A percentile compares a stretch with the other conserved stretches of the same genome.
These are phyloP conservation scores for Scrobipalpa costella DNA, from an alignment of 2,888 invertebrate genomes.

Conservation along the genomic window DNA sequence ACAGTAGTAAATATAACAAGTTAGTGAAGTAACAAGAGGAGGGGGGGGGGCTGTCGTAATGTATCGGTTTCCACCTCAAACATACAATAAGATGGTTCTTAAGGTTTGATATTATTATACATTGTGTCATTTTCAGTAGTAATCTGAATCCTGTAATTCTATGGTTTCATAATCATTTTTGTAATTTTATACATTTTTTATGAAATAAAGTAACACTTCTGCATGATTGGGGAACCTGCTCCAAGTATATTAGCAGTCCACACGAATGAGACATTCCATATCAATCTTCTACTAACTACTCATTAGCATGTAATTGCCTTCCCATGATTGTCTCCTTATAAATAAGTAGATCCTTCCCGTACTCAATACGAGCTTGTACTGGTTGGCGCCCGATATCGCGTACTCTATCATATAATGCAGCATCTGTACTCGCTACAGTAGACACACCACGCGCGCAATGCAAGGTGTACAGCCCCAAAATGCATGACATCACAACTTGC, in stretches of 20 bases:
- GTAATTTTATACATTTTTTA: conserved; percentile 80
- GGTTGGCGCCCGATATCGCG: background rate
- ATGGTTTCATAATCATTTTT: conserved; percentile 74
- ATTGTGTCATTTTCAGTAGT: conserved; percentile 63
- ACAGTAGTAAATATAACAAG: conserved; percentile 69
- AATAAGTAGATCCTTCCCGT: conserved; percentile 5
- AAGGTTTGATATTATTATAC: conserved; percentile 76
- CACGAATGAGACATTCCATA: conserved; percentile 80
- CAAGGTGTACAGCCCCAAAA: conserved; percentile 17
- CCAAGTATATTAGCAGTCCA: conserved; percentile 67
- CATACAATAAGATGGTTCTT: conserved; percentile 59
- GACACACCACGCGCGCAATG: background rate
- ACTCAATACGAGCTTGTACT: background rate
- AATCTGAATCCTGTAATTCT: conserved; percentile 60
- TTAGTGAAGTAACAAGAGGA: too few species aligned
- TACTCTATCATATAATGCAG: background rate
- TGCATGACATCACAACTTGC: conserved; percentile 27
- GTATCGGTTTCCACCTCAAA: conserved; percentile 65
- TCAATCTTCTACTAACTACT: conserved; percentile 53
- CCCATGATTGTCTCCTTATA: conserved; percentile 27
- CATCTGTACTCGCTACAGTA: background rate
- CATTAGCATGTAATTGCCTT: conserved; percentile 12
- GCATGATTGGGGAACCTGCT: conserved; percentile 61
- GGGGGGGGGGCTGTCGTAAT: conserved; percentile 50
- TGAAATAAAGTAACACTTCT: conserved; percentile 70